Conservation (phyloP, 2,113 vertebrate species). For the Sprattus sprattus region DNA sequence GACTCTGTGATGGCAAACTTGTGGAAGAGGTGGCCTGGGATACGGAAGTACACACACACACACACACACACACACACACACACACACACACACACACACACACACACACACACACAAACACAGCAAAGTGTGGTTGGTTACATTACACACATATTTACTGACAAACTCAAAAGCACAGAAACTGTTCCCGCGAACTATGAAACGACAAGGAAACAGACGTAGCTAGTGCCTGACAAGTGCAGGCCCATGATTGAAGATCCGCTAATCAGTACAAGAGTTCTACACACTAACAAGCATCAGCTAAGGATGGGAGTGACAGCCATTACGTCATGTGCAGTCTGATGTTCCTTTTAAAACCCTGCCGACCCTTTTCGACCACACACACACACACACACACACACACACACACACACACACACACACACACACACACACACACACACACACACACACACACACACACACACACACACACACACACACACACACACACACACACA, state of each 20-base stretch:
- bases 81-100: background rate
- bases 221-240: too few species aligned
- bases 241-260: too few species aligned
- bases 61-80: background rate
- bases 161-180: too few species aligned
- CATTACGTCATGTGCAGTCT: background rate
- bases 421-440: background rate
- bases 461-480: too few species aligned
- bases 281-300: background rate
- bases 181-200: too few species aligned
- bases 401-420: too few species aligned
- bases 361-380: background rate
- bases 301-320: background rate
- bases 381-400: background rate
- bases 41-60: constrained; percentile 2
- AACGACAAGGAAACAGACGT: too few species aligned
- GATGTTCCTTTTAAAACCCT: background rate
- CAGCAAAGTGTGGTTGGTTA: background rate
- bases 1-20: constrained; percentile 94
- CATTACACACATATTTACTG: background rate
- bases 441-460: background rate
- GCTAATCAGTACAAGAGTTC: background rate
- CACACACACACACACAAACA: constrained; percentile 6
- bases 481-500: too few species aligned
- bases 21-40: constrained; percentile 91